Evolutionary conservation across 2,797 vertebrate species (phyloP), one percentile per base, ranked within the genome.

Genomic region (Falco columbarius): DNA sequence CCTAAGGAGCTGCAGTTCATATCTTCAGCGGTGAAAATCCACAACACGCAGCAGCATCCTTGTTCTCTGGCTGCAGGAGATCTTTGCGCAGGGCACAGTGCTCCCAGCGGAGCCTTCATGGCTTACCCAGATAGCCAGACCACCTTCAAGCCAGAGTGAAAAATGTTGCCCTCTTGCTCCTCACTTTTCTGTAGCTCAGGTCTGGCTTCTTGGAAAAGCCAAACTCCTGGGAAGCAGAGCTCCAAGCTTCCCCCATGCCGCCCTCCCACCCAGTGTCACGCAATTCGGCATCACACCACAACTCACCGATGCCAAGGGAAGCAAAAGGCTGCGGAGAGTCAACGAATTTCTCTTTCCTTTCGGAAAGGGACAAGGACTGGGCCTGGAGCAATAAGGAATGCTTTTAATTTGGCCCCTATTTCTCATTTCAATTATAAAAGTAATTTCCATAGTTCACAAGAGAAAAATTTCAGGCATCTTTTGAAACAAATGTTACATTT

Each of bases 361-460:
- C 27, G 32, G 22, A 76, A 76, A 86, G 49, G 55, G 30, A 40
- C n/a, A 16, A 70, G 47, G 22, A 20, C 42, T 46, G 40, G 27
- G 51, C 58, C 66, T 77, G 2, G 0, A 49, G 80, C 46, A 27
- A 32, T 11, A 27, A 90, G 49, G 30, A 72, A 71, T 49, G n/a
- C 5, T 91, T 81, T 84, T 59, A 51, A 9, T 65, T 55, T 51
- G 44, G 58, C 51, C 91, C 1, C 2, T 89, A 58, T 80, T 87
- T 91, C 95, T 96, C 84, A 55, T 92, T 92, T 89, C 91, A 89
- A 70, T 90, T 95, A 89, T 13, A 90, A 92, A 94, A 95, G 66
- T 27, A 68, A 94, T 92, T 89, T 71, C 61, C 77, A 73, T 84
- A 65, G 54, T 16, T 87, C 88, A 81, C 59, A 32, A 23, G 80